These are phyloP conservation scores for Augochlora pura DNA, from an alignment of 1,140 invertebrate genomes.

Conservation along the genomic window DNA sequence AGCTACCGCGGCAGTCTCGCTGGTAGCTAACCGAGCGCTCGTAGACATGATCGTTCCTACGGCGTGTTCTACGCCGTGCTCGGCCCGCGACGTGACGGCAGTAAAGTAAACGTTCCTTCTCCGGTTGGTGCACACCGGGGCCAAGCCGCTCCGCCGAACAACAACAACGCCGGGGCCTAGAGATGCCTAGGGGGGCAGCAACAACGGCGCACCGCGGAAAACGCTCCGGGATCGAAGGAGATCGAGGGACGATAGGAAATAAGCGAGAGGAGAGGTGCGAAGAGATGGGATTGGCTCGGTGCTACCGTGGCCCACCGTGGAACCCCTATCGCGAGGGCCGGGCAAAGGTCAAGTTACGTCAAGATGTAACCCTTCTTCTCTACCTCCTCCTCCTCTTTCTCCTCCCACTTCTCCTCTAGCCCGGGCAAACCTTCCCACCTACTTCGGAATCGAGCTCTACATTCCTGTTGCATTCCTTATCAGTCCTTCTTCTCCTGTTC, in stretches of 20 bases:
- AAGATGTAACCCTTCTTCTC: constrained; percentile 16
- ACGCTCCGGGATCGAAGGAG: constrained; percentile 47
- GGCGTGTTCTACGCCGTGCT: constrained; percentile 55
- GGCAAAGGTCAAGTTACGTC: constrained; percentile 52
- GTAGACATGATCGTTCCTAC: constrained; percentile 56
- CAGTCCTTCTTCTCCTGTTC: constrained; percentile 9
- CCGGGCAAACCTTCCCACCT: neutral
- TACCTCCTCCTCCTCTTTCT: neutral
- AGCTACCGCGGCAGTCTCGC: constrained; percentile 29
- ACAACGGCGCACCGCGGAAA: constrained; percentile 41
- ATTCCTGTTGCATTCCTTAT: neutral
- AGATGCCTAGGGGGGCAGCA: neutral
- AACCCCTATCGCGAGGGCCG: constrained; percentile 25
- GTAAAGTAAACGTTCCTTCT: constrained; percentile 63
- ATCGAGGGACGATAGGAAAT: constrained; percentile 55
- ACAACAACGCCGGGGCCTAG: constrained; percentile 5
- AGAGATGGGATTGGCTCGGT: constrained; percentile 50
- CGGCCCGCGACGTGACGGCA: constrained; percentile 63
- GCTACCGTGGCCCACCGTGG: constrained; percentile 26
- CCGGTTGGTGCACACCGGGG: neutral
- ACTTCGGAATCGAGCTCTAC: neutral
- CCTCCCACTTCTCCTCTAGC: neutral
- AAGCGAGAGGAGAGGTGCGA: constrained; percentile 37
- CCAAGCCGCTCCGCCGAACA: neutral
- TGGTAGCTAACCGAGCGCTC: constrained; percentile 30